Base-by-base conservation (phyloP, 2,888 invertebrate genomes). In the Arenicola marina region DNA sequence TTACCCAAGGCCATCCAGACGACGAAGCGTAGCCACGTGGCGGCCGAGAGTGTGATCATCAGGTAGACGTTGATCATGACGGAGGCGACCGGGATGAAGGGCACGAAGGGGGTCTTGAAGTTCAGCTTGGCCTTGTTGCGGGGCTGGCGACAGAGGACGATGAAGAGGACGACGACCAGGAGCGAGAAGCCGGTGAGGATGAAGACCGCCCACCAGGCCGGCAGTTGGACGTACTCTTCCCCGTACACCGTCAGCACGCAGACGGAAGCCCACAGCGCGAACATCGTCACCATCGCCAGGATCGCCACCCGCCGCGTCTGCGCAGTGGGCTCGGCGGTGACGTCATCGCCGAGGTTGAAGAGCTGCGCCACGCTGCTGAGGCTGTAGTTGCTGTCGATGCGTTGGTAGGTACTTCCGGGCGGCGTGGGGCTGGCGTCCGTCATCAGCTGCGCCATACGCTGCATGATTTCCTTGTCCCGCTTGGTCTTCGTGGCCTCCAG, bases 1-100 rank as follows among this genome's bases (percentile, higher is more conserved):
- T 67, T 66, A 80, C 80, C 80, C 54, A 76, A 7, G 18, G 67
- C 55, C 53, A 76, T 71, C 78, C 80, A 79, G 0, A 76, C 45
- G 2, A 74, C 63, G 51, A 79, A 80, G 29, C 80, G 70, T 3
- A 76, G 56, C 79, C 79, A 81, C 24, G 78, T 76, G 24, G 69
- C 56, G n/a, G n/a, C n/a, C n/a, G n/a, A n/a, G n/a, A n/a, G n/a
- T n/a, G n/a, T n/a, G n/a, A n/a, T n/a, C n/a, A n/a, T n/a, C n/a
- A n/a, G n/a, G n/a, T n/a, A n/a, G n/a, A n/a, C n/a, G n/a, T n/a
- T n/a, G n/a, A n/a, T n/a, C n/a, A n/a, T n/a, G n/a, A n/a, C n/a
- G n/a, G n/a, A n/a, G n/a, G n/a, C n/a, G n/a, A n/a, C n/a, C n/a
- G n/a, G n/a, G n/a, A n/a, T n/a, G n/a, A n/a, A n/a, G n/a, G n/a